Conservation (phyloP, 2,797 vertebrate genomes). For the Zonotrichia albicollis region DNA sequence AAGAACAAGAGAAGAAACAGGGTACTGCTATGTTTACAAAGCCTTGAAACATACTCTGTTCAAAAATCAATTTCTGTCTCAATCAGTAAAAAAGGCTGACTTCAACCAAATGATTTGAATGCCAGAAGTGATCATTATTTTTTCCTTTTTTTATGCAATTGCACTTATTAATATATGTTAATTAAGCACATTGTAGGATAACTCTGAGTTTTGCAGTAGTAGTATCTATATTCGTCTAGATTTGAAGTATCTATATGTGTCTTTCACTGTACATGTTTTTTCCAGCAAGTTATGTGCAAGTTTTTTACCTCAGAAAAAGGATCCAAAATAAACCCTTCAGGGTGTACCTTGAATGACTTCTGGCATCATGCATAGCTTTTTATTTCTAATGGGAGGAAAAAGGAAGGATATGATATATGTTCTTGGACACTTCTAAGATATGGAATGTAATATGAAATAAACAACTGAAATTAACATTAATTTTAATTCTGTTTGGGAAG, state of each 20-base stretch:
- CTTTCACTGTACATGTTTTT: neutral
- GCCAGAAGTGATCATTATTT: neutral
- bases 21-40: neutral
- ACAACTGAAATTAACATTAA: neutral
- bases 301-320: neutral
- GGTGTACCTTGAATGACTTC: neutral
- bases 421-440: neutral
- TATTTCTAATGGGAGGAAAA: neutral
- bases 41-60: neutral
- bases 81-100: neutral
- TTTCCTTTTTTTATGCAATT: neutral
- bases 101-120: neutral
- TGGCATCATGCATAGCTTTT: neutral
- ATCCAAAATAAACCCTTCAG: neutral
- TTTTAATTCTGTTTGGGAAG: neutral
- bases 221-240: neutral
- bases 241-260: neutral
- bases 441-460: neutral
- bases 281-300: neutral
- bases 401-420: fast-evolving
- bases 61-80: neutral
- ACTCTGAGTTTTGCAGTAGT: fast-evolving
- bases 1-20: neutral
- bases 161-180: neutral
- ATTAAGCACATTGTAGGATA: neutral